These are phyloP conservation scores for Dioctria rufipes DNA, from an alignment of 2,888 invertebrate genomes.

Conservation along the genomic window DNA sequence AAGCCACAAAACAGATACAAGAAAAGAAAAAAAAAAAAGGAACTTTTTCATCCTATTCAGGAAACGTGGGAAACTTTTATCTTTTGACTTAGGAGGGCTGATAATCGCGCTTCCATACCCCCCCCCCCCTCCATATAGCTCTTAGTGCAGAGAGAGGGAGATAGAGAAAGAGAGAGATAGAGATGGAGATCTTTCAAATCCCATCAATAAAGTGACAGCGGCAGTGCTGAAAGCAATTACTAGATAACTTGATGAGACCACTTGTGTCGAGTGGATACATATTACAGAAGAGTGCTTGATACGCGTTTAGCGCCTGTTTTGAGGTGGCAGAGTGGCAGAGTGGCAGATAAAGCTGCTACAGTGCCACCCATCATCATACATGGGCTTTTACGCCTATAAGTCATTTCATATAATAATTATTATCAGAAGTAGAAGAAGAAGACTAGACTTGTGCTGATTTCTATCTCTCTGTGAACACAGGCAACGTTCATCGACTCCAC, in stretches of 20 bases:
- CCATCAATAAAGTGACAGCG: slow-evolving; percentile 44
- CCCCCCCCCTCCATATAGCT: background rate
- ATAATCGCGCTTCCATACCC: slow-evolving; percentile 21
- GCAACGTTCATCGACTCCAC: background rate
- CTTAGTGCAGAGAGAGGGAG: no score
- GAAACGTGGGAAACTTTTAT: slow-evolving; percentile 38
- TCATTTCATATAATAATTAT: background rate
- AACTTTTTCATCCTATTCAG: slow-evolving; percentile 17
- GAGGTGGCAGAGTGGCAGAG: background rate
- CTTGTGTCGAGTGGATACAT: slow-evolving; percentile 49
- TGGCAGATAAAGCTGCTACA: background rate
- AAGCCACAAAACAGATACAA: slow-evolving; percentile 20
- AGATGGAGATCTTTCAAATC: slow-evolving; percentile 23
- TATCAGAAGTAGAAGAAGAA: slow-evolving; percentile 2
- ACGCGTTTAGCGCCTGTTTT: slow-evolving; percentile 25
- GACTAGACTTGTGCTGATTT: background rate
- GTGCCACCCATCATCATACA: background rate
- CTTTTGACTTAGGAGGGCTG: slow-evolving; percentile 18
- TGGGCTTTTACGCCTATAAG: background rate
- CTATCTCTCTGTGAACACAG: background rate
- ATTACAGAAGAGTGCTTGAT: slow-evolving; percentile 18
- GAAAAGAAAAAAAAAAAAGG: no score
- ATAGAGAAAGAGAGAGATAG: no score
- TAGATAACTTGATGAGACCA: slow-evolving; percentile 42
- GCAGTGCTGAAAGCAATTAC: slow-evolving; percentile 41